These are phyloP conservation scores for Camponotus vicinus DNA, from an alignment of 1,140 invertebrate genomes.

Conservation along the genomic window DNA sequence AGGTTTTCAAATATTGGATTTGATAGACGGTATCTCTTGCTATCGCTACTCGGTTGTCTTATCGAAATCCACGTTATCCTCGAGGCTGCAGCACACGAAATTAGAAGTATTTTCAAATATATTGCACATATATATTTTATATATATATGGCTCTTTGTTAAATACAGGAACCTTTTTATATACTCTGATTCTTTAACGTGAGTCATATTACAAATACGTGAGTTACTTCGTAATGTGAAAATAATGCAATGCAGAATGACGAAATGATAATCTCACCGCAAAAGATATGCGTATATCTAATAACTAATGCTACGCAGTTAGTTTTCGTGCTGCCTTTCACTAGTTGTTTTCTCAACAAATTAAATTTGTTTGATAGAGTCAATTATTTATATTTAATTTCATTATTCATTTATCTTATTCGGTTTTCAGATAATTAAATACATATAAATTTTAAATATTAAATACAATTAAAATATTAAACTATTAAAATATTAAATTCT, in stretches of 20 bases:
- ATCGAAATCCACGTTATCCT: constrained; percentile 29
- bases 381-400: no score
- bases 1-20: constrained; percentile 55
- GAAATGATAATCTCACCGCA: constrained; percentile 15
- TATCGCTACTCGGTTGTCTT: constrained; percentile 53
- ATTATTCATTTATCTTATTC: not conserved
- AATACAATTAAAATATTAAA: not conserved
- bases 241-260: constrained; percentile 7
- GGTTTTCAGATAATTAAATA: not conserved
- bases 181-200: not conserved
- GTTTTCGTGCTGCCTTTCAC: not conserved
- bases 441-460: no score
- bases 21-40: constrained; percentile 37
- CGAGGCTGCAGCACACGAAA: constrained; percentile 18
- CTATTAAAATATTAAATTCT: not conserved
- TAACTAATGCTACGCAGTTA: not conserved
- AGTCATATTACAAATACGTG: constrained; percentile 13
- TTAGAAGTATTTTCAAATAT: constrained; percentile 2
- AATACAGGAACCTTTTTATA: not conserved
- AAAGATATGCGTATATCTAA: not conserved
- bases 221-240: not conserved
- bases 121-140: not conserved
- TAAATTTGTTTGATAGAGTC: not conserved
- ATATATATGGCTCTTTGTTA: not conserved
- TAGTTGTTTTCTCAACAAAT: not conserved